Percentiles rank a stretch among this genome's conserved stretches.
Conservation (phyloP, 2,113 vertebrate species). For the Nicator chloris region DNA sequence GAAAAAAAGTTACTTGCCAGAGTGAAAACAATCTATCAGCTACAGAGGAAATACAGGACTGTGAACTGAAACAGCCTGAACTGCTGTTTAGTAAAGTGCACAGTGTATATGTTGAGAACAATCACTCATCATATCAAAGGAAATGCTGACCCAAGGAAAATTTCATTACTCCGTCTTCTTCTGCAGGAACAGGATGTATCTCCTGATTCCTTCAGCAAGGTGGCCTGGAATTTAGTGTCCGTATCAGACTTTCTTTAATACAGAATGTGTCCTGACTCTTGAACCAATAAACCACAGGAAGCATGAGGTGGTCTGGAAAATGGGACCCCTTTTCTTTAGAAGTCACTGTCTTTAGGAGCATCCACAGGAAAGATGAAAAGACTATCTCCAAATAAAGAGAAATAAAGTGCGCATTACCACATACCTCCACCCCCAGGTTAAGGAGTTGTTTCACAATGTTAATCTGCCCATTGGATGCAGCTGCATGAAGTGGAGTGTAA, state of each 20-base stretch:
- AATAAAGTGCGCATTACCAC: neutral
- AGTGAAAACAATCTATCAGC: neutral
- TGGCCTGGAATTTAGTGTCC: neutral
- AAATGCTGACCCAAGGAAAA: neutral
- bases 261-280: neutral
- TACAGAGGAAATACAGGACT: neutral
- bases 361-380: neutral
- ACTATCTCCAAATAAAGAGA: neutral
- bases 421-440: conserved; percentile 91
- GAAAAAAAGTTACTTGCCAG: neutral
- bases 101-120: neutral
- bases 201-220: neutral
- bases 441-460: conserved; percentile 91
- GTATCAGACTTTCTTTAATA: neutral
- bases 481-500: conserved; percentile 92
- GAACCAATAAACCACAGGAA: neutral
- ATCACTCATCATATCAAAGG: neutral
- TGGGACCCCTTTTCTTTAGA: neutral
- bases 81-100: neutral
- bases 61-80: neutral
- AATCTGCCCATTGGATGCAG: conserved; percentile 92
- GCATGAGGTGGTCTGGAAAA: neutral
- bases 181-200: neutral
- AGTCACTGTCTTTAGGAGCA: neutral
- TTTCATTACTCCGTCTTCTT: neutral